Percentiles rank a stretch among this genome's conserved stretches.
Evolutionary conservation across 2,888 invertebrate species (phyloP).

Genomic region (Caenorhabditis doughertyi): DNA sequence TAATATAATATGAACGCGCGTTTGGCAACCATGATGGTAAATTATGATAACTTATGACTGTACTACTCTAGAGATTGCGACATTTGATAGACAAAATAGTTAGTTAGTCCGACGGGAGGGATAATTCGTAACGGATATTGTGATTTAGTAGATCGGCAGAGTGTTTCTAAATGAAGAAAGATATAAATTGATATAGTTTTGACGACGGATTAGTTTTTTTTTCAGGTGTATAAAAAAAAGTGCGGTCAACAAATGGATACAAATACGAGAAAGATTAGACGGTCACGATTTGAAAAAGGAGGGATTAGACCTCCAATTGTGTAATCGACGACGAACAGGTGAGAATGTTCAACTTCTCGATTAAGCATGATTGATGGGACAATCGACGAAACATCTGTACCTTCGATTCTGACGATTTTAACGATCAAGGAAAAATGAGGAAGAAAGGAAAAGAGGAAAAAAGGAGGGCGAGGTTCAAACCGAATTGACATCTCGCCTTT

Average conservation of each 20-base stretch:
- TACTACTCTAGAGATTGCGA: slow-evolving; percentile 47
- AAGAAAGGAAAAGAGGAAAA: not conserved
- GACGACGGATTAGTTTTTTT: too few relatives aligned
- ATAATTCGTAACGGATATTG: slow-evolving; percentile 57
- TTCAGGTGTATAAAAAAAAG: not conserved
- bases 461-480: slow-evolving; percentile 26
- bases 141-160: slow-evolving; percentile 7
- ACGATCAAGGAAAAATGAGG: slow-evolving; percentile 3
- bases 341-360: slow-evolving; percentile 62
- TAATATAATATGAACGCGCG: slow-evolving; percentile 47
- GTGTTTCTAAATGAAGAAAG: not conserved
- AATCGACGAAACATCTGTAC: slow-evolving; percentile 54
- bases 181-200: too few relatives aligned
- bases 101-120: not conserved
- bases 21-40: slow-evolving; percentile 57
- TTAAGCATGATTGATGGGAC: slow-evolving; percentile 60
- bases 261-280: slow-evolving; percentile 31
- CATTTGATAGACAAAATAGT: slow-evolving; percentile 43
- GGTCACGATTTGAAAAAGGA: slow-evolving; percentile 46
- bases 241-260: not conserved
- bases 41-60: slow-evolving; percentile 58
- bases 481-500: slow-evolving; percentile 39
- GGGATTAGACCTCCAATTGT: slow-evolving; percentile 50
- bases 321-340: slow-evolving; percentile 57
- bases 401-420: not conserved